Conservation (phyloP, 37 sponge, comb jelly and placozoan species). For the Agelas oroides region DNA sequence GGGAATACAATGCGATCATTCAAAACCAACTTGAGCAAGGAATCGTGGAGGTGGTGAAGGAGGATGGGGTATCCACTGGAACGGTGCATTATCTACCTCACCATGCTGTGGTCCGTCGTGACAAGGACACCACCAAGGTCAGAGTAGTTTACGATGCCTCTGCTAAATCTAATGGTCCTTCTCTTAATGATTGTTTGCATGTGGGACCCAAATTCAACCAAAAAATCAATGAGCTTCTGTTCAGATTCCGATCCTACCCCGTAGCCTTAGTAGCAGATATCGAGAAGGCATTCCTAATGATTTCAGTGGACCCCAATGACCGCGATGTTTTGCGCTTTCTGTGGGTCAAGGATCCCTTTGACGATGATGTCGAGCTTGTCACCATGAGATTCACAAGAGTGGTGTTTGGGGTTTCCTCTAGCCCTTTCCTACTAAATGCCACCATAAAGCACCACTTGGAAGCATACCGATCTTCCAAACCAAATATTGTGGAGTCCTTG, state of each 20-base stretch:
- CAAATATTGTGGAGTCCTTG: not conserved
- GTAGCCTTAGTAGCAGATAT: slow-evolving; percentile 44
- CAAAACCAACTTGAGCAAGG: slow-evolving; percentile 15
- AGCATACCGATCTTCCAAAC: not conserved
- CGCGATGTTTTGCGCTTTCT: slow-evolving; percentile 58
- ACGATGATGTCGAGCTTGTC: not conserved
- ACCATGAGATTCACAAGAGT: slow-evolving; percentile 42
- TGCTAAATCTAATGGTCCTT: slow-evolving; percentile 39
- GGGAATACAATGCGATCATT: slow-evolving; percentile 35
- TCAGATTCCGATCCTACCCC: slow-evolving; percentile 28
- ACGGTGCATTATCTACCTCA: slow-evolving; percentile 43
- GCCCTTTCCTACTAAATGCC: slow-evolving; percentile 22
- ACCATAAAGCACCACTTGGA: not conserved
- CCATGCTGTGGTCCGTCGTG: slow-evolving; percentile 37
- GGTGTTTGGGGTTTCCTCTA: slow-evolving; percentile 31
- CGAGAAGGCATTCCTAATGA: slow-evolving; percentile 53
- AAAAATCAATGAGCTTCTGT: slow-evolving; percentile 31
- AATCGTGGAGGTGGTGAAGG: slow-evolving; percentile 38
- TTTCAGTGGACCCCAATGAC: slow-evolving; percentile 35
- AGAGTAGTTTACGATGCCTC: slow-evolving; percentile 52
- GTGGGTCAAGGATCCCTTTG: slow-evolving; percentile 30
- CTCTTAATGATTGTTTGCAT: slow-evolving; percentile 46
- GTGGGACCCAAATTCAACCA: slow-evolving; percentile 47
- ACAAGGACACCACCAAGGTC: slow-evolving; percentile 48
- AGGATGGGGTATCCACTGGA: not conserved